Conservation (phyloP, 1,140 invertebrate species). For the Bombus superbus region DNA sequence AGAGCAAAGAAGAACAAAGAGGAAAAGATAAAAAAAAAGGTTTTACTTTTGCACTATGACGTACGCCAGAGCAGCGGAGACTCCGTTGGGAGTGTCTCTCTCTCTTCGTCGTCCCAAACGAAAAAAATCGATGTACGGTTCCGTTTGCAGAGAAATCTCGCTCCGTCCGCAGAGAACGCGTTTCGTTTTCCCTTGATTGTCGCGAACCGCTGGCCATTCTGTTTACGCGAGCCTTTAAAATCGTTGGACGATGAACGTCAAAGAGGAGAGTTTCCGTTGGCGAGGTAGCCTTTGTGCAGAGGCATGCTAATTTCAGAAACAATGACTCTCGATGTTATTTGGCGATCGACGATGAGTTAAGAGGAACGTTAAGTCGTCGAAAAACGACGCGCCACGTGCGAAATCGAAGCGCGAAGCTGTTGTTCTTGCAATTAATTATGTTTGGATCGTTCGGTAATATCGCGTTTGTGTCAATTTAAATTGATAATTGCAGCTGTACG, state of each 20-base stretch:
- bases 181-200: not conserved
- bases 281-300: not conserved
- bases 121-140: slow-evolving; percentile 28
- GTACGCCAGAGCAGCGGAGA: not conserved
- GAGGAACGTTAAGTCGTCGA: no score
- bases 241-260: not conserved
- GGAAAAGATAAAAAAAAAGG: not conserved
- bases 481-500: not conserved
- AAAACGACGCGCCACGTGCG: not conserved
- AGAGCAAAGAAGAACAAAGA: not conserved
- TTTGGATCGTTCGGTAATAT: no score
- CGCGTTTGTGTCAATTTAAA: not conserved
- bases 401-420: not conserved
- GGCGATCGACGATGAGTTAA: no score
- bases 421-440: no score
- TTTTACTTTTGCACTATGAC: not conserved
- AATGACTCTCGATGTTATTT: not conserved
- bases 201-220: not conserved
- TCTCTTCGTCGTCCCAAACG: not conserved
- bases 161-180: not conserved
- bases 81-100: slow-evolving; percentile 8
- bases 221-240: not conserved
- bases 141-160: not conserved
- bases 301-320: not conserved
- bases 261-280: not conserved